These are phyloP conservation scores for Tachysurus vachellii DNA, from an alignment of 2,113 vertebrate species.

Conservation along the genomic window DNA sequence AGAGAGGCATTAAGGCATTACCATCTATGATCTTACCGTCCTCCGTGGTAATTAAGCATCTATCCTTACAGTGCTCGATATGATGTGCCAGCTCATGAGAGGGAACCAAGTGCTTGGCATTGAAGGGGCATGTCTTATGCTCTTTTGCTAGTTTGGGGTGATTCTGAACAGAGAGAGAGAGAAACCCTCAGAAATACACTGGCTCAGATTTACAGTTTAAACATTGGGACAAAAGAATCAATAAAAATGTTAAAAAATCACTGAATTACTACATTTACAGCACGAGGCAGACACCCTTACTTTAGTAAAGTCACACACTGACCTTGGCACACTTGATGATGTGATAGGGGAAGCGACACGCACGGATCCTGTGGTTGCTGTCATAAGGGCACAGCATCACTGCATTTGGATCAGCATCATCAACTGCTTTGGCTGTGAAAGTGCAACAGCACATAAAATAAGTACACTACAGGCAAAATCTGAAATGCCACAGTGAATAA, in stretches of 20 bases:
- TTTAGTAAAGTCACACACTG: background rate
- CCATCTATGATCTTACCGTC: slow-evolving; percentile 46
- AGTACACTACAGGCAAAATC: background rate
- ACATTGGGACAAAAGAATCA: background rate
- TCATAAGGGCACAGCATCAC: slow-evolving; percentile 86
- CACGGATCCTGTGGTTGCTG: slow-evolving; percentile 82
- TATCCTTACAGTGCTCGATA: slow-evolving; percentile 66
- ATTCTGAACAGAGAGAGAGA: slow-evolving; percentile 63
- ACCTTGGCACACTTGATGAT: slow-evolving; percentile 91
- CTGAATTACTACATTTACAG: background rate
- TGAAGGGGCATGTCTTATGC: slow-evolving; percentile 79
- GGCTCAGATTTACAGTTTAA: background rate
- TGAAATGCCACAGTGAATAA: background rate
- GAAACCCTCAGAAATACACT: background rate
- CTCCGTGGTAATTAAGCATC: slow-evolving; percentile 33
- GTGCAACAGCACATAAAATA: background rate
- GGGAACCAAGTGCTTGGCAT: slow-evolving; percentile 78
- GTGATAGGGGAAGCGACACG: slow-evolving; percentile 87
- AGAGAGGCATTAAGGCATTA: background rate
- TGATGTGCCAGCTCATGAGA: slow-evolving; percentile 70
- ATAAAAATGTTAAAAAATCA: background rate
- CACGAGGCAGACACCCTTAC: too few species aligned
- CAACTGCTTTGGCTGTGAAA: background rate
- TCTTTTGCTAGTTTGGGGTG: slow-evolving; percentile 72
- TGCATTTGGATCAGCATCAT: slow-evolving; percentile 74